Conservation (phyloP, 2,797 vertebrate genomes). For the Xiphophorus birchmanni region DNA sequence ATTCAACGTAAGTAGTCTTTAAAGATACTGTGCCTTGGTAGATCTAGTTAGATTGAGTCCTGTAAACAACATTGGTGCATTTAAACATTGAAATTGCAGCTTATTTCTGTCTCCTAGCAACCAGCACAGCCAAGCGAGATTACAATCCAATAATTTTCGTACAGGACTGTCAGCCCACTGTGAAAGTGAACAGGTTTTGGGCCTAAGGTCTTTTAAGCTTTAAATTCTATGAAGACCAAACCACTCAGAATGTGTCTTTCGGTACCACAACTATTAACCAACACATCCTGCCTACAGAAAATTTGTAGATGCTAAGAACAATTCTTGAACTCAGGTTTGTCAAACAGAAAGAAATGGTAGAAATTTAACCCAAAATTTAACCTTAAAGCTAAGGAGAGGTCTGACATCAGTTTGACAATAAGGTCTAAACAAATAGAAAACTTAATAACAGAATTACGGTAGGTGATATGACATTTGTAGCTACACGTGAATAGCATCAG, state of each 20-base stretch:
- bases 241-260: neutral
- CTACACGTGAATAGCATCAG: constrained; percentile 5
- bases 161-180: neutral
- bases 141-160: neutral
- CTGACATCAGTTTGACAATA: neutral
- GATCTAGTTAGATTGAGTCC: neutral
- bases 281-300: neutral
- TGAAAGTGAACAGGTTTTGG: neutral
- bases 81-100: neutral
- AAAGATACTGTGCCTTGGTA: neutral
- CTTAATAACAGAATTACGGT: neutral
- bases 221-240: neutral
- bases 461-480: neutral
- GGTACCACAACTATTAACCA: neutral
- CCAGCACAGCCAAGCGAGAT: neutral
- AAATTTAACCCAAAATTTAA: neutral
- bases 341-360: neutral
- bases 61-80: neutral
- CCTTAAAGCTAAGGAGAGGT: neutral
- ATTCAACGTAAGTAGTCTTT: neutral
- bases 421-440: neutral
- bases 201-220: neutral
- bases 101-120: neutral
- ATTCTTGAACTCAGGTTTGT: neutral
- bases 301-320: neutral